Evolutionary conservation across 2,797 vertebrate genomes (phyloP), one percentile per base, ranked within the genome.

Genomic region (Potorous gilbertii): DNA sequence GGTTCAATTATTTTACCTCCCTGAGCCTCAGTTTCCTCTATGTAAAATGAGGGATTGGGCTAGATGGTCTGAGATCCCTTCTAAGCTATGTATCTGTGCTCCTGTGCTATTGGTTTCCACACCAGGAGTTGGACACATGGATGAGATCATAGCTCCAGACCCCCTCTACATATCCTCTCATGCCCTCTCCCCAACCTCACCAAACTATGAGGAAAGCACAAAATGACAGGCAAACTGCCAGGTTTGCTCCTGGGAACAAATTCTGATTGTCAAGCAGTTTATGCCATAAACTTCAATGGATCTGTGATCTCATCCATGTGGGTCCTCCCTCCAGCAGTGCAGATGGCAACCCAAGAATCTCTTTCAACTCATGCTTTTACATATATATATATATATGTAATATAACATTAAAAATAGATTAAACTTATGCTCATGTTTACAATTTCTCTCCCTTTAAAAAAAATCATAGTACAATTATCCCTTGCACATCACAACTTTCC

Each of bases 361-460:
- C 40, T 87, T 87, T 87, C 74, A 87, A 46, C 74, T 87, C 40
- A 46, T 27, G 40, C 81, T 94, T n/a, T 90, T 92, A 94, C 8
- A 8, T 52, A 52, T 8, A 52, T 52, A 52, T 6, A n/a, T n/a
- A n/a, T n/a, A n/a, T n/a, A n/a, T n/a, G n/a, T n/a, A 97, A 46
- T 55, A 55, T 66, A 74, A 74, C 74, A 66, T 92, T 95, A 96
- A 97, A 57, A 96, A 96, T 55, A 94, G 54, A 57, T 93, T 46
- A 3, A 93, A 40, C 94, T 95, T 90, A 4, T 54, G 94, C 54
- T 94, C 55, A 0, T 40, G 55, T 92, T 97, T 95, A 96, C 94
- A 97, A 96, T 94, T 96, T 92, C 56, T 96, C 93, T 93, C 90
- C 92, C 54, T 57, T 95, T 50, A n/a, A 96, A 91, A 93, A 95